Evolutionary conservation across 2,888 invertebrate species (phyloP), one percentile per base, ranked within the genome.

Genomic region (Schizotus pectinicornis): DNA sequence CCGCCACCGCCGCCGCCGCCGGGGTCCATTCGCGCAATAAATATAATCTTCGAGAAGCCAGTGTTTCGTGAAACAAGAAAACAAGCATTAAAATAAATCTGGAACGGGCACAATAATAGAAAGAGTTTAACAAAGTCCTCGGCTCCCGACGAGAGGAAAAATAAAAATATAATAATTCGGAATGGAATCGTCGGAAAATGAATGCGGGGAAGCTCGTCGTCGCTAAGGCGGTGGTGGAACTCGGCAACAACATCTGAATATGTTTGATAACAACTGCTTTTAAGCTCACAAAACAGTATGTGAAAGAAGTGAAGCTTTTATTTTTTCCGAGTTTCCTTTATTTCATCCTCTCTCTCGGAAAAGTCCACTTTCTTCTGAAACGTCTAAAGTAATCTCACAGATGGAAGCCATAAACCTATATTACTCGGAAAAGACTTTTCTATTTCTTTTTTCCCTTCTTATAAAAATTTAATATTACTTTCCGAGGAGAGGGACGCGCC

Each of bases 381-480:
- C 73, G 78, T 78, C 79, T 78, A 75, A 78, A 79, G 79, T 79
- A 79, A 79, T 79, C 79, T 79, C 77, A 78, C 79, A 79, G 79
- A 79, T 79, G 79, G 79, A 79, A 78, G 77, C 79, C 77, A 79
- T 79, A 79, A 79, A 78, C 79, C 79, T 78, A 79, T 79, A 79
- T 79, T 79, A 79, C 79, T 78, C 77, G 76, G 76, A 75, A 79
- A 79, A 78, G 76, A 77, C 77, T 78, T 77, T 79, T 77, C 77
- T 77, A 77, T 78, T 79, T 79, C 77, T 78, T 77, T 79, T 77
- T 78, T 75, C 72, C 74, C 75, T 75, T 76, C 77, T 78, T 79
- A 78, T 79, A 78, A 79, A 79, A 79, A 79, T 79, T 79, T 79
- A 79, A 79, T 79, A 79, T 79, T 79, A 79, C 79, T 77, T 77